Conservation (phyloP, 1,140 invertebrate species). For the Harlomillsia oculata region DNA sequence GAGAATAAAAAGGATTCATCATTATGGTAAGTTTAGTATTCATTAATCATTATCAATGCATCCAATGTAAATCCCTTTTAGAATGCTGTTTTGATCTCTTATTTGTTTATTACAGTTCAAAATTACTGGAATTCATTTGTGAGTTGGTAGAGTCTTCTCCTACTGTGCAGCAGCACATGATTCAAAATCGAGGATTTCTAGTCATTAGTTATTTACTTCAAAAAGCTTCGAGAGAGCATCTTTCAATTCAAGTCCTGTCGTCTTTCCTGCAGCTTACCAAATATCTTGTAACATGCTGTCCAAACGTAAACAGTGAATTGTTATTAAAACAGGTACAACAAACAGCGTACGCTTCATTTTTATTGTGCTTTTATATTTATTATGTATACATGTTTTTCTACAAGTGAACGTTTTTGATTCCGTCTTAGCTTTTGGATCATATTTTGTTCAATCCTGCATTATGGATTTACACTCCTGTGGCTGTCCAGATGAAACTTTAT, state of each 20-base stretch:
- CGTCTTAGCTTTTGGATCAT: constrained; percentile 93
- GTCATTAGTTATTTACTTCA: constrained; percentile 96
- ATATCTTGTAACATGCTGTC: constrained; percentile 66
- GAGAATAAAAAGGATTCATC: constrained; percentile 74
- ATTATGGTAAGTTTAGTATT: constrained; percentile 57
- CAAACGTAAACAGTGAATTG: constrained; percentile 83
- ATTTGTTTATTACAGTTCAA: constrained; percentile 62
- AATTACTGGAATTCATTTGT: constrained; percentile 91
- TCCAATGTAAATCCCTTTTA: not conserved
- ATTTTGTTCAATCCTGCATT: constrained; percentile 96
- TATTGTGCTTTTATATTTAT: not conserved
- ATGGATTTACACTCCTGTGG: constrained; percentile 94
- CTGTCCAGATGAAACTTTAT: constrained; percentile 92
- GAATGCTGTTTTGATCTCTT: too few species aligned
- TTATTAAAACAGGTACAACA: constrained; percentile 81
- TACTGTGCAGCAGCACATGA: constrained; percentile 97
- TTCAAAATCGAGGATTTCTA: constrained; percentile 93
- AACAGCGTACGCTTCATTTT: too few species aligned
- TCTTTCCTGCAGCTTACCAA: constrained; percentile 92
- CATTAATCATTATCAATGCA: constrained; percentile 3
- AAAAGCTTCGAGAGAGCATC: constrained; percentile 81
- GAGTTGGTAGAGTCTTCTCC: constrained; percentile 91
- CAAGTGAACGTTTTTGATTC: not conserved
- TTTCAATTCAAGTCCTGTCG: constrained; percentile 83
- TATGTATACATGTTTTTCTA: not conserved